phyloP scores from a whole-genome alignment of 2,888 invertebrate species.

The Drosophila phalerata region DNA sequence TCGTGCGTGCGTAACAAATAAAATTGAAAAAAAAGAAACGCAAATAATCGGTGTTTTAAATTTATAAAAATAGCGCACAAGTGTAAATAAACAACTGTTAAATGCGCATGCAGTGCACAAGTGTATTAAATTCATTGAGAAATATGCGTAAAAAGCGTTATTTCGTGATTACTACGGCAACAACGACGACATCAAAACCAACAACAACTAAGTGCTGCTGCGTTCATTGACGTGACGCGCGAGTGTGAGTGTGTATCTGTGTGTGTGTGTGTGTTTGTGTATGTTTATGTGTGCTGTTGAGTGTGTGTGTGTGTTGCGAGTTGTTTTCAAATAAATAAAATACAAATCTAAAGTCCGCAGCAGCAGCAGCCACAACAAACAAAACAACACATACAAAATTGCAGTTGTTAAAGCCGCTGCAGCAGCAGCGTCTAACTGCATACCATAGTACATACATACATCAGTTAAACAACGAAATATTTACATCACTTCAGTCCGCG shows the following conservation, averaged over 20 bases:
- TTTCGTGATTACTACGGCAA: conserved; percentile 64
- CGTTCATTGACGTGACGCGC: conserved; percentile 82
- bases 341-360: conserved; percentile 40
- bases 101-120: conserved; percentile 49
- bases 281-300: conserved; percentile 42
- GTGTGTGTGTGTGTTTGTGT: conserved; percentile 36
- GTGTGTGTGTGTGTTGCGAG: conserved; percentile 55
- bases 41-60: conserved; percentile 55
- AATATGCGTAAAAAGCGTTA: conserved; percentile 76
- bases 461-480: conserved; percentile 42
- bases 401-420: conserved; percentile 40
- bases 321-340: conserved; percentile 70
- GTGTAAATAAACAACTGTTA: conserved; percentile 73
- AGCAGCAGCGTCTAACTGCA: conserved; percentile 45
- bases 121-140: conserved; percentile 59
- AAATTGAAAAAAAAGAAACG: conserved; percentile 61
- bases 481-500: conserved; percentile 44
- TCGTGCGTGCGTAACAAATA: conserved; percentile 76
- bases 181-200: conserved; percentile 57
- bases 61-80: conserved; percentile 56
- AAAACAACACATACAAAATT: conserved; percentile 59
- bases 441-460: conserved; percentile 21
- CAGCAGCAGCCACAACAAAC: conserved; percentile 54
- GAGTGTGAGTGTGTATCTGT: conserved; percentile 61
- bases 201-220: conserved; percentile 66